These are phyloP conservation scores for Plectrocnemia conspersa DNA, from an alignment of 1,140 invertebrate genomes.

Conservation along the genomic window DNA sequence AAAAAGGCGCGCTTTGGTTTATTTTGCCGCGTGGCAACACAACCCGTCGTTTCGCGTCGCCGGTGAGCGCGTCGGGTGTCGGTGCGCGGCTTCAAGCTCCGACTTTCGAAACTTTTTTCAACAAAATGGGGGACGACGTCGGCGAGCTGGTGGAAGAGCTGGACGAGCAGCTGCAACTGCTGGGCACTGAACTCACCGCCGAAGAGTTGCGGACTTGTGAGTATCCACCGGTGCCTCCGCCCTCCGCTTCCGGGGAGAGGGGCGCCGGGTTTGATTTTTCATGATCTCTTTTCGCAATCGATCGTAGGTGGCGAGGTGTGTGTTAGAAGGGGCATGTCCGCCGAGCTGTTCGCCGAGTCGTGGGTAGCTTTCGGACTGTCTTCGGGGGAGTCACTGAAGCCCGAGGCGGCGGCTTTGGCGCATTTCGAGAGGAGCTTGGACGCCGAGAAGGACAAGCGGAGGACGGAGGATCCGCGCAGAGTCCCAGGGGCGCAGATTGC, in stretches of 20 bases:
- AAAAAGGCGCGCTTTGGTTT: too few relatives aligned
- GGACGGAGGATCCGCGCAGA: neutral
- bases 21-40: too few relatives aligned
- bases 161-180: conserved; percentile 5
- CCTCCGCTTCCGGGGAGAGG: conserved; percentile 25
- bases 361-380: conserved; percentile 64
- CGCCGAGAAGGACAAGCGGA: neutral
- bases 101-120: neutral
- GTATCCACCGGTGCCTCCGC: neutral
- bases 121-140: neutral
- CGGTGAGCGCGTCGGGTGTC: conserved; percentile 29
- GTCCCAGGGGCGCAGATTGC: neutral
- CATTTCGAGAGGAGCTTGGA: conserved; percentile 58
- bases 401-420: conserved; percentile 52
- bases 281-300: conserved; percentile 23
- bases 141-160: neutral
- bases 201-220: neutral
- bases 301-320: conserved; percentile 54
- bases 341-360: conserved; percentile 61
- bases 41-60: conserved; percentile 5
- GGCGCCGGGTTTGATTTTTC: conserved; percentile 31
- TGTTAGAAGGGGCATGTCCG: conserved; percentile 54
- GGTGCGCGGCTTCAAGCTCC: neutral
- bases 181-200: neutral
- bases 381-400: conserved; percentile 55